Evolutionary conservation across 1,140 invertebrate species (phyloP).

Genomic region (Rhynchophorus ferrugineus): DNA sequence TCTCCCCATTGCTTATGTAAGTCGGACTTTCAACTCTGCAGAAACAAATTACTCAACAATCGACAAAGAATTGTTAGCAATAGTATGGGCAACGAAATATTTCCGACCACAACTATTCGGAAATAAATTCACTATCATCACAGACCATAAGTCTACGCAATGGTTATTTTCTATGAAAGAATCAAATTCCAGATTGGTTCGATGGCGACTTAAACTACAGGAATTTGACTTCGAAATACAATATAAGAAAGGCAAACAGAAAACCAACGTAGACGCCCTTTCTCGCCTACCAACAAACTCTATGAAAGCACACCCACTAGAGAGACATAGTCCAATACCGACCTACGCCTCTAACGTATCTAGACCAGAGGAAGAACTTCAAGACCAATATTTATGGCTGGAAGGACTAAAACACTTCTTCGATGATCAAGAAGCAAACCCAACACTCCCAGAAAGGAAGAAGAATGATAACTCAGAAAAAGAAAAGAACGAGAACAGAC

Average conservation of each 20-base stretch:
- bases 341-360: background rate
- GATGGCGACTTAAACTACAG: slow-evolving; percentile 38
- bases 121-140: slow-evolving; percentile 30
- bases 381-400: slow-evolving; percentile 2
- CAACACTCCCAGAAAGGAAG: too few species aligned
- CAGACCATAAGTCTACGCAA: slow-evolving; percentile 21
- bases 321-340: slow-evolving; percentile 4
- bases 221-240: slow-evolving; percentile 11
- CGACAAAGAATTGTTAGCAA: slow-evolving; percentile 38
- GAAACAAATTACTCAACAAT: slow-evolving; percentile 32
- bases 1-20: slow-evolving; percentile 30
- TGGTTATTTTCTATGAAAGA: slow-evolving; percentile 40
- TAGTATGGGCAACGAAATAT: slow-evolving; percentile 39
- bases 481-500: too few species aligned
- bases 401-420: slow-evolving; percentile 10
- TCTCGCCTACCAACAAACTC: slow-evolving; percentile 27
- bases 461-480: too few species aligned
- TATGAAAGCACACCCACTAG: background rate
- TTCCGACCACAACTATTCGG: slow-evolving; percentile 40
- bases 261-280: slow-evolving; percentile 9
- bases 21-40: slow-evolving; percentile 28
- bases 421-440: too few species aligned
- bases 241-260: slow-evolving; percentile 12
- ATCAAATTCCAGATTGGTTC: slow-evolving; percentile 36
- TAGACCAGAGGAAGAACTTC: background rate